Evolutionary conservation across 1,140 invertebrate genomes (phyloP), one percentile per base, ranked within the genome.

Genomic region (Papilio xuthus): DNA sequence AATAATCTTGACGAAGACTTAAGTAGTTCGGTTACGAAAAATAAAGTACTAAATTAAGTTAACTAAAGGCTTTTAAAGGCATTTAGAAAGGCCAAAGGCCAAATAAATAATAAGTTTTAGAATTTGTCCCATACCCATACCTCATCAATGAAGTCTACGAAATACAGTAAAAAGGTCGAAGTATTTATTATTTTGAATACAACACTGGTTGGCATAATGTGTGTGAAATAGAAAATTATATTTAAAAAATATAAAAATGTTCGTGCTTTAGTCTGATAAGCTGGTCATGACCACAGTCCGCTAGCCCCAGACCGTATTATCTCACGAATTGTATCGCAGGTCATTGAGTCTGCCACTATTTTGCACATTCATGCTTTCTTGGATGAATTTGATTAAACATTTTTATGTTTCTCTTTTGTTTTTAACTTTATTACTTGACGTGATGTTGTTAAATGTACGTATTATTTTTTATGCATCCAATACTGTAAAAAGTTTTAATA

Each of bases 311-410:
- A 88, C 87, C 72, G 78, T 70, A 81, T 83, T 87, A 92, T 92
- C 90, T 90, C 89, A 92, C 90, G 90, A 90, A 89, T 79, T 10
- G 63, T 85, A 90, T 90, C 90, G 79, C 73, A 83, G 88, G 86
- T 90, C 86, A 86, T 85, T 84, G 85, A 86, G 75, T 85, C 78
- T 80, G 82, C 63, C 77, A 20, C 26, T 63, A 85, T 85, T 87
- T 85, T 83, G 85, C 85, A 83, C 79, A 83, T 76, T 76, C 73
- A 79, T 71, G 47, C 71, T 82, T 81, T 83, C 56, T 83, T 80
- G 78, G 60, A 72, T 74, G 69, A 32, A 53, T 56, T 63, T 77
- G 28, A 72, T 76, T 69, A 70, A 20, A 75, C 4, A 60, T 60
- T 60, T 28, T 60, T 75, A 15, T 12, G 8, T 79, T 79, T 69